Conservation (phyloP, 2,113 vertebrate genomes). For the Turdus rufiventris region DNA sequence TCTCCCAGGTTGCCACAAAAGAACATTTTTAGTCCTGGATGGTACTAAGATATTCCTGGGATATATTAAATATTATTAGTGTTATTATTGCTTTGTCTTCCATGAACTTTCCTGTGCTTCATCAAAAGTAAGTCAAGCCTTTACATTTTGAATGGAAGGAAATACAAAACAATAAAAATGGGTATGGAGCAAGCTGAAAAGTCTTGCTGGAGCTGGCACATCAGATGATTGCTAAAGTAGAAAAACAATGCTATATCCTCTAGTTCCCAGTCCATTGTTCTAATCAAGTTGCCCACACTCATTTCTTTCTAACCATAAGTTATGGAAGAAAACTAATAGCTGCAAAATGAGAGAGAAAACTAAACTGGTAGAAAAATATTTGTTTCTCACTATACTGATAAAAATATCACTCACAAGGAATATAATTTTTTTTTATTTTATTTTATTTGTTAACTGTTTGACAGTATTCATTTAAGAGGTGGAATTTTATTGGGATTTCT, state of each 20-base stretch:
- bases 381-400: neutral
- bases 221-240: neutral
- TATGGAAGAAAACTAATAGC: neutral
- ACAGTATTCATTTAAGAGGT: neutral
- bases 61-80: neutral
- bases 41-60: neutral
- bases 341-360: neutral
- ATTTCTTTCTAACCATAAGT: neutral
- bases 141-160: neutral
- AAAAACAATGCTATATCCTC: neutral
- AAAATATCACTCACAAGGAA: neutral
- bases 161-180: neutral
- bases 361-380: slow-evolving; percentile 16
- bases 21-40: neutral
- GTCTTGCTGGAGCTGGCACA: neutral
- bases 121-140: neutral
- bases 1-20: neutral
- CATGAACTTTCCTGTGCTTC: neutral
- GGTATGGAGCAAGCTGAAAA: neutral
- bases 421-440: neutral
- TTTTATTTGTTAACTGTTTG: neutral
- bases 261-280: neutral
- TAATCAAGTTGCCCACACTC: accelerated
- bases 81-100: neutral
- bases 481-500: neutral